A percentile compares a stretch with the other conserved stretches of the same genome.
These are phyloP conservation scores for Agrenia bidenticulata DNA, from an alignment of 2,888 invertebrate species.

Conservation along the genomic window DNA sequence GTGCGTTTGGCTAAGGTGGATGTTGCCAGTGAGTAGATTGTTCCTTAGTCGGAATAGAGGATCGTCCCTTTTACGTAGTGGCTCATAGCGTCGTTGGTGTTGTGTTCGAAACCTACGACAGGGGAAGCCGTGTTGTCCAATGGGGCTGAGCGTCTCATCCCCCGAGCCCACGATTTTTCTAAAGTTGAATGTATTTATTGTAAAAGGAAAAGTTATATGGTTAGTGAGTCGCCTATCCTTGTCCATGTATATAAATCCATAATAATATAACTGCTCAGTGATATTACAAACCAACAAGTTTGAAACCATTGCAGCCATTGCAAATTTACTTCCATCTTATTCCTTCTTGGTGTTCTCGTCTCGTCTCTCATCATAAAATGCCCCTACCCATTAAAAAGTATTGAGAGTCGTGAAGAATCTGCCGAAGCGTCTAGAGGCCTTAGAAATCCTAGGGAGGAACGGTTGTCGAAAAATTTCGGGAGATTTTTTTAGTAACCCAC, in stretches of 20 bases:
- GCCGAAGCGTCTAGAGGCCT: conserved; percentile 1
- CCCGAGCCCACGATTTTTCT: conserved; percentile 17
- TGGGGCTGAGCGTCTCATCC: conserved; percentile 22
- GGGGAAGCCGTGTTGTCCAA: conserved; percentile 26
- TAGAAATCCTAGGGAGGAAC: not conserved
- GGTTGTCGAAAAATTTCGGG: not conserved
- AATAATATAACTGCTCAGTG: not conserved
- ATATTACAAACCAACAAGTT: not conserved
- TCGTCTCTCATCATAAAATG: conserved; percentile 12
- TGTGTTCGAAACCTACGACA: conserved; percentile 39
- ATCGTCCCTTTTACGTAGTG: conserved; percentile 11
- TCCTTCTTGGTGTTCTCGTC: conserved; percentile 9
- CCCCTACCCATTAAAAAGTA: conserved; percentile 18
- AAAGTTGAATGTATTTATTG: conserved; percentile 15
- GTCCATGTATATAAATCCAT: not conserved
- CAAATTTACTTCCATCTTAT: conserved; percentile 5
- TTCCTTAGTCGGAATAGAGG: not conserved
- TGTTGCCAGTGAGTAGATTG: not conserved
- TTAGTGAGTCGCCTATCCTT: conserved; percentile 5
- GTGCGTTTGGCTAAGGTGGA: not conserved
- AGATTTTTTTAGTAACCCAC: too few relatives aligned
- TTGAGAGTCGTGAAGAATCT: conserved; percentile 13
- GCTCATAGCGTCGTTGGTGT: conserved; percentile 6
- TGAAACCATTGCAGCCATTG: conserved; percentile 14
- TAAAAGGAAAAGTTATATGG: conserved; percentile 18